Conservation (phyloP, 2,797 vertebrate species). For the Smutsia gigantea region DNA sequence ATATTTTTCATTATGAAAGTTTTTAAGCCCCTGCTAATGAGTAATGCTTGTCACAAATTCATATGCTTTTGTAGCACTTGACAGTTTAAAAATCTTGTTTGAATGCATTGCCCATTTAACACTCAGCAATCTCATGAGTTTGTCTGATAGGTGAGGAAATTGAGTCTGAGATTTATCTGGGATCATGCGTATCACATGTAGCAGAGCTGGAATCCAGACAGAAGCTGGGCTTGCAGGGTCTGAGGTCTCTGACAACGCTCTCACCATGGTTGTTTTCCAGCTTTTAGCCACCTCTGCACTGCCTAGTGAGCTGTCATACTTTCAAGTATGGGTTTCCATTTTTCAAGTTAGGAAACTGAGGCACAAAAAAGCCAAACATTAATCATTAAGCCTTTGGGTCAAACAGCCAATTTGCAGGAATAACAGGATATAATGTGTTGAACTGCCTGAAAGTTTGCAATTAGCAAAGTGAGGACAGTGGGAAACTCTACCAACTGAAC, state of each 20-base stretch:
- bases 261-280: background rate
- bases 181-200: background rate
- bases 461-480: background rate
- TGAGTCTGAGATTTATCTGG: background rate
- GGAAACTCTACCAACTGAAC: background rate
- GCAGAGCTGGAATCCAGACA: background rate
- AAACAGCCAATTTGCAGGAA: background rate
- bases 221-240: background rate
- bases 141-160: background rate
- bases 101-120: background rate
- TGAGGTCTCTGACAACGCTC: background rate
- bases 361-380: background rate
- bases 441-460: background rate
- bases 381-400: background rate
- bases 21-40: conserved; percentile 48
- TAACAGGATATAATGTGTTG: background rate
- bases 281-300: background rate
- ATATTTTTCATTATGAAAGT: conserved; percentile 34
- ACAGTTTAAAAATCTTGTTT: conserved; percentile 52
- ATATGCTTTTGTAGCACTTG: background rate
- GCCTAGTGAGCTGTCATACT: background rate
- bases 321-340: background rate
- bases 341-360: conserved; percentile 48
- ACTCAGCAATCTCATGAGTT: background rate
- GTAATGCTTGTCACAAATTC: background rate